Evolutionary conservation across 2,888 invertebrate genomes (phyloP), one percentile per base, ranked within the genome.

Genomic region (Brenthis daphne): DNA sequence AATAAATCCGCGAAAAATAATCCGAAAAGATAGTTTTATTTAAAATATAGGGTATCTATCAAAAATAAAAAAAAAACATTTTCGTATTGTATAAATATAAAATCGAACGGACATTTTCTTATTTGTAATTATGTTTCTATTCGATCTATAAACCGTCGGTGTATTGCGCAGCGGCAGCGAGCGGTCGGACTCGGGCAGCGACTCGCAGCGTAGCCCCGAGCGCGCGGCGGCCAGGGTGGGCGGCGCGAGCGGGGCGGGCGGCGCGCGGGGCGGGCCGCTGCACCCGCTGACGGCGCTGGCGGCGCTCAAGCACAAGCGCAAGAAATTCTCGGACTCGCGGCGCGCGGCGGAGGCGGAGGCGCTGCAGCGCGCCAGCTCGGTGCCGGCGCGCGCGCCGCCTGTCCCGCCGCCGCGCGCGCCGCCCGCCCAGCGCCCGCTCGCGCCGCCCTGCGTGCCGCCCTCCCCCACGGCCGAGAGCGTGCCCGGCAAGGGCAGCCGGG

Each of bases 291-390:
- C 94, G 43, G 96, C 96, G 65, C 91, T 97, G 73, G 96, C 96
- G 1, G 95, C 96, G 33, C 93, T 97, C 67, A 96, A 96, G 83
- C 95, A 95, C 82, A 97, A 97, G 86, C 94, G 97, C 74, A 97
- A 97, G 88, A 96, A 96, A 85, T 97, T 97, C 88, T 96, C 96
- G 0, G 95, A 96, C 74, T 96, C 96, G 70, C 94, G 96, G 77
- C 95, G 80, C 81, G 77, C 81, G 82, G 81, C 85, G 86, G 85
- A 86, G 87, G 70, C 75, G 58, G 77, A 86, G 76, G 79, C 82
- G 66, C 78, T 83, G 75, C 84, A 83, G 80, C 82, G 84, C 58
- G 84, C 84, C 73, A 81, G 83, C 77, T 84, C 89, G 1, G 93
- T 87, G 75, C 90, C 83, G 68, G 90, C 89, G 80, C 92, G 86